phyloP scores from a whole-genome alignment of 2,888 invertebrate species.

The Andrena camellia region DNA sequence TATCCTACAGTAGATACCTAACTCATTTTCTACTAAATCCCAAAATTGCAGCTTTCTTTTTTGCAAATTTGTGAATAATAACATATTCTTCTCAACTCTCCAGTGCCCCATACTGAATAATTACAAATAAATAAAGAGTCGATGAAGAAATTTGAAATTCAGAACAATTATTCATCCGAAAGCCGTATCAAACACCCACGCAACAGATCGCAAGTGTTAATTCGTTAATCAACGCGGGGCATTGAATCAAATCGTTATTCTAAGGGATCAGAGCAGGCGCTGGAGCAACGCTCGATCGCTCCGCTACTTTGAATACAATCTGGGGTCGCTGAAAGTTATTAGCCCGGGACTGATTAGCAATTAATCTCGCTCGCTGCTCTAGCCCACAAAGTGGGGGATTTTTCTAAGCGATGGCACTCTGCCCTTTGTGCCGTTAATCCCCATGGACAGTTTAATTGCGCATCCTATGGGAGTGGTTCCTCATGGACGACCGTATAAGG shows the following conservation, averaged over 20 bases:
- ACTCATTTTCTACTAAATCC: too few relatives aligned
- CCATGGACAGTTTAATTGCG: conserved; percentile 66
- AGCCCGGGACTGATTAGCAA: conserved; percentile 3
- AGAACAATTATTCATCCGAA: not conserved
- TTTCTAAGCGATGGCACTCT: not conserved
- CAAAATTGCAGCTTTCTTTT: too few relatives aligned
- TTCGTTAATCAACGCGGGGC: conserved; percentile 1
- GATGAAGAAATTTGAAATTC: too few relatives aligned
- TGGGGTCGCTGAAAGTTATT: not conserved
- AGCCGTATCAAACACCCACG: not conserved
- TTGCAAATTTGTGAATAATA: too few relatives aligned
- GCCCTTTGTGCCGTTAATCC: conserved; percentile 54
- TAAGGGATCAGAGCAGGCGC: not conserved
- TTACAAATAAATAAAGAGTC: too few relatives aligned
- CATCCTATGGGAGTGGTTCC: conserved; percentile 65
- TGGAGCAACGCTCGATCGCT: not conserved
- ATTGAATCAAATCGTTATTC: not conserved
- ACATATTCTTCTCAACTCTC: too few relatives aligned
- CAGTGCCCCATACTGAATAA: too few relatives aligned
- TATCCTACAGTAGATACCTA: too few relatives aligned
- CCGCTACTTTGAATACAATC: conserved; percentile 3
- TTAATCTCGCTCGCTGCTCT: conserved; percentile 15
- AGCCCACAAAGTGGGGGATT: not conserved
- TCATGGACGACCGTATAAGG: conserved; percentile 55
- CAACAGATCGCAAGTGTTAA: not conserved